Percentiles rank a stretch among this genome's conserved stretches.
Conservation (phyloP, 2,797 vertebrate species). For the Catostomus latipinnis region DNA sequence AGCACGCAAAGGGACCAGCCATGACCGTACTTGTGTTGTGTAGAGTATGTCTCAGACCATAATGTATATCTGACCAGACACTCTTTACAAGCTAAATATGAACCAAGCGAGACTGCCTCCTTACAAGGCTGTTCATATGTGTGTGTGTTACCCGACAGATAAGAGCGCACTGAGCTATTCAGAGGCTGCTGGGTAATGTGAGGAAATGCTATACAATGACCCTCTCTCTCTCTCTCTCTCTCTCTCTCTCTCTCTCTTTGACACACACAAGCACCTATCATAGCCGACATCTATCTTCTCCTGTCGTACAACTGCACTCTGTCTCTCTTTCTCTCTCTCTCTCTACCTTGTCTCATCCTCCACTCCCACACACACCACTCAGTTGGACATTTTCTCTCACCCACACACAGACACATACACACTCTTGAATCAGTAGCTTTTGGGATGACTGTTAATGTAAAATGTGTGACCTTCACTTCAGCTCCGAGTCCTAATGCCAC, state of each 20-base stretch:
- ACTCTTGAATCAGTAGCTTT: slow-evolving; percentile 38
- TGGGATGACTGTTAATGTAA: slow-evolving; percentile 61
- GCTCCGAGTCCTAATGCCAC: slow-evolving; percentile 42
- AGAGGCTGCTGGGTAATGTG: slow-evolving; percentile 20
- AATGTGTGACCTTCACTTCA: slow-evolving; percentile 57
- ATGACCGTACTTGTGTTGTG: neutral
- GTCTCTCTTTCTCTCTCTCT: too few relatives aligned
- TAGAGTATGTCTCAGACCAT: neutral
- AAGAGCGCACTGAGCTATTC: neutral
- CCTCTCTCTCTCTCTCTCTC: slow-evolving; percentile 25
- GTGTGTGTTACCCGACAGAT: neutral
- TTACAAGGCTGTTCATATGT: neutral
- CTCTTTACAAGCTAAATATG: neutral
- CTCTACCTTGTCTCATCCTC: slow-evolving; percentile 8
- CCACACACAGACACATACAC: slow-evolving; percentile 45
- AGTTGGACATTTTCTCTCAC: slow-evolving; percentile 30
- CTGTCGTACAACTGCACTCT: neutral
- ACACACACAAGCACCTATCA: too few relatives aligned
- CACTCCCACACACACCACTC: slow-evolving; percentile 47
- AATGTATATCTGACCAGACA: too few relatives aligned
- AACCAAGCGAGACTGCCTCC: neutral
- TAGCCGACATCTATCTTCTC: neutral
- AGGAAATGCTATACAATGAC: slow-evolving; percentile 24
- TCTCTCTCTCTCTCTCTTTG: slow-evolving; percentile 1
- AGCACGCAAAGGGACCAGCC: neutral